Evolutionary conservation across 2,888 invertebrate genomes (phyloP), one percentile per base, ranked within the genome.

Genomic region (Philopedon plagiatum): DNA sequence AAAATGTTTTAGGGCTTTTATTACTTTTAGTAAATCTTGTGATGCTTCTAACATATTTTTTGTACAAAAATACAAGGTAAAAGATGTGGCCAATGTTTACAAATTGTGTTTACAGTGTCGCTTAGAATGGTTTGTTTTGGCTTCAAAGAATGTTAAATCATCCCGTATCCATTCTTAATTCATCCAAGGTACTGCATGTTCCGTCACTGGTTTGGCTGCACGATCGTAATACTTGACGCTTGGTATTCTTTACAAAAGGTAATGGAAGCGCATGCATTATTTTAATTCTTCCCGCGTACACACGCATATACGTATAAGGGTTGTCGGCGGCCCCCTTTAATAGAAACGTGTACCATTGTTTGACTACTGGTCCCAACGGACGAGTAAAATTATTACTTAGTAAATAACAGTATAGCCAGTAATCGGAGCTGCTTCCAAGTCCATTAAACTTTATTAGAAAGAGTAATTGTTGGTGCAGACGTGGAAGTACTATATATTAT

Each of bases 261-360:
- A 76, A 78, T 77, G 79, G 60, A 69, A 64, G 58, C 63, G 71
- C 63, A 39, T 62, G 67, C 62, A 56, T 67, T 75, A 77, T 78
- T 80, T 77, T 75, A 76, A 80, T 80, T 72, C 76, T 77, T 78
- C 75, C 78, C 76, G 77, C 76, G 75, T 77, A 73, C 66, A 58
- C 39, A 63, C 58, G 21, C 1, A 23, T 26, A 46, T 61, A 26
- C 18, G n/a, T 21, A 63, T 51, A 63, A 51, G 37, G 63, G 0
- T 26, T 26, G 41, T 18, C 44, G 44, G 23, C 32, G 32, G 15
- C 29, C 29, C 61, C 64, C 56, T 64, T 64, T 64, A 51, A 64
- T 64, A 56, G 54, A 54, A 64, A 39, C 64, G 41, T 39, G 64
- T 60, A 21, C 64, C 41, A 64, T 64, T 64, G 64, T 64, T 39